A percentile compares a stretch with the other conserved stretches of the same genome.
Conservation (phyloP, 2,888 invertebrate species). For the Drosophila conformis region DNA sequence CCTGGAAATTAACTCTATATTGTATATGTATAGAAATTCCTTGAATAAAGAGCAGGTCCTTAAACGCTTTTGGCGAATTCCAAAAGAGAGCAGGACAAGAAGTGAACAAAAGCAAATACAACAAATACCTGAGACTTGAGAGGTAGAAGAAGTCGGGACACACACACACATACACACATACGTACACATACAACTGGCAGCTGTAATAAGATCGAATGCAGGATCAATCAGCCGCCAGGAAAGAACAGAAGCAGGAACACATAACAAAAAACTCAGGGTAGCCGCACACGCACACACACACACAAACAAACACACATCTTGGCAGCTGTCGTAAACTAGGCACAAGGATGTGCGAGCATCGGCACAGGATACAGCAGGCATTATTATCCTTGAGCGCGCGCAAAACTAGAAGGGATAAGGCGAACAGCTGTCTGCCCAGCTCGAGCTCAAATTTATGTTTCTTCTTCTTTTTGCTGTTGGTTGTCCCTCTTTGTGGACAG, state of each 20-base stretch:
- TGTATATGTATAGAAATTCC: neutral
- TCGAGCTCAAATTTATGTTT: constrained; percentile 6
- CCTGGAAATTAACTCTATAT: neutral
- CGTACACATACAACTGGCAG: constrained; percentile 41
- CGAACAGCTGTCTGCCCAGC: constrained; percentile 55
- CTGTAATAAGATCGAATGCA: constrained; percentile 69
- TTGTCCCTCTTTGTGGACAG: constrained; percentile 14
- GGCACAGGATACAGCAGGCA: constrained; percentile 46
- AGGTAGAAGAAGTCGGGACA: constrained; percentile 11
- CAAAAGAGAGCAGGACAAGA: constrained; percentile 36
- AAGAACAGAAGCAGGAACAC: constrained; percentile 51
- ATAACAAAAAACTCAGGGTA: constrained; percentile 51
- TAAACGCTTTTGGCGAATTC: constrained; percentile 12
- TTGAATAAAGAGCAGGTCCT: neutral
- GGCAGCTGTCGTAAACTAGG: constrained; percentile 75
- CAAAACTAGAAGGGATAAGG: constrained; percentile 49
- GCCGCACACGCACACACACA: constrained; percentile 2
- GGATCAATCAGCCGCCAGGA: constrained; percentile 69
- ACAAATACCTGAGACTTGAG: constrained; percentile 37
- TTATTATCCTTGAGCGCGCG: constrained; percentile 54
- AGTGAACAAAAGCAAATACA: constrained; percentile 18
- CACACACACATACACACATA: neutral
- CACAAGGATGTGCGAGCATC: constrained; percentile 55
- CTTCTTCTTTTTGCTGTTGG: constrained; percentile 3
- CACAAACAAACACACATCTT: constrained; percentile 1